phyloP scores from a whole-genome alignment of 2,888 invertebrate species.

The Limnephilus lunatus region DNA sequence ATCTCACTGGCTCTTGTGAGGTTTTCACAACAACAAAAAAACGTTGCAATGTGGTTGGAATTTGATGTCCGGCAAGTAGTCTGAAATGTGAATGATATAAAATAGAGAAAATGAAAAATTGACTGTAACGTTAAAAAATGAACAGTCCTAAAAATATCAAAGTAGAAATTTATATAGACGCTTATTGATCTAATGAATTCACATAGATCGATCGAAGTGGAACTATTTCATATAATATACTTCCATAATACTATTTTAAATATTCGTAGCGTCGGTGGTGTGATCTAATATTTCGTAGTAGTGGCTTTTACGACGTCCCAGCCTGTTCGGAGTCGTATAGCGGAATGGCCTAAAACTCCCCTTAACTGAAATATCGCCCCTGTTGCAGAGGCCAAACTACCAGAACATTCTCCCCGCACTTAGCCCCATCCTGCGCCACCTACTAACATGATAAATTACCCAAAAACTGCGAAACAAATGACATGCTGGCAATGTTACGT shows the following conservation, averaged over 20 bases:
- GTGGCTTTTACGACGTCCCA: background rate
- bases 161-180: too few species aligned
- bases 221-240: background rate
- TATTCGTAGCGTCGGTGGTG: background rate
- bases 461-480: conserved; percentile 23
- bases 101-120: too few species aligned
- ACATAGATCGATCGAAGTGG: background rate
- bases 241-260: background rate
- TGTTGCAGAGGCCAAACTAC: background rate
- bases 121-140: too few species aligned
- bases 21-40: too few species aligned
- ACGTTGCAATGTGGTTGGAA: too few species aligned
- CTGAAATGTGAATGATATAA: too few species aligned
- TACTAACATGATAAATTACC: conserved; percentile 21
- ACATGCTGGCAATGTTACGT: background rate
- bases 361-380: background rate
- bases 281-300: background rate
- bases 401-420: background rate
- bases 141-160: too few species aligned
- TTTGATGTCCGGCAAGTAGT: too few species aligned
- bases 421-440: background rate
- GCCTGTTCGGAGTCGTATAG: background rate
- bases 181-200: too few species aligned
- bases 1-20: too few species aligned
- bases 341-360: background rate